Evolutionary conservation across 2,113 vertebrate genomes (phyloP), one percentile per base, ranked within the genome.

Genomic region (Romanogobio albipinnatus): DNA sequence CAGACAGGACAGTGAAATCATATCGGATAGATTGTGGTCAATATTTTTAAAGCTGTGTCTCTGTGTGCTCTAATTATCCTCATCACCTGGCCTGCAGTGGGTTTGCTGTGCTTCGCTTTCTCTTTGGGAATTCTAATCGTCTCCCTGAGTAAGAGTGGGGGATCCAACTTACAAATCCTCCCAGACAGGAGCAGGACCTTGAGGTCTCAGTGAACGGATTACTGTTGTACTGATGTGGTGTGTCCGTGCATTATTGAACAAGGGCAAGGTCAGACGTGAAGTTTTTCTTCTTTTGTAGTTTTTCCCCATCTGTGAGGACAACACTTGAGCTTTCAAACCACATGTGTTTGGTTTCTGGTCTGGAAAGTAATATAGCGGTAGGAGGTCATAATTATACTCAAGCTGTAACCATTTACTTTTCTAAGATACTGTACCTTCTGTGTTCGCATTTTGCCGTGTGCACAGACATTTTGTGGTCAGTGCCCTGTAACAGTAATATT

Each of bases 211-310:
- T 26, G 24, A 64, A 64, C 58, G 39, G 58, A 80, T 80, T 80
- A 64, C 39, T 64, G 77, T 49, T 80, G 59, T 19, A 80, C 39
- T 64, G 39, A 64, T 81, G 78, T 51, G 36, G 61, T n/a, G 61
- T 68, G 51, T 51, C 45, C 29, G 24, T 81, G 78, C 78, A 81
- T 81, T 81, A 66, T 81, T 81, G 61, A 81, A 66, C 78, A 81
- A 66, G 78, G 61, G 39, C 78, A 81, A 29, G 78, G 78, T 81
- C 78, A 51, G 43, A 1, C 3, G 2, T 22, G 15, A 7, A 81
- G 78, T 81, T 81, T 66, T 81, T 81, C 78, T 51, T 51, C n/a
- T 80, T 81, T 68, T 62, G n/a, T 29, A 51, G 45, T 68, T 68
- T 29, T 81, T 64, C 7, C 17, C n/a, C 33, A 79, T 79, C 39